Conservation (phyloP, 2,888 invertebrate genomes). For the Plemyria rubiginata region DNA sequence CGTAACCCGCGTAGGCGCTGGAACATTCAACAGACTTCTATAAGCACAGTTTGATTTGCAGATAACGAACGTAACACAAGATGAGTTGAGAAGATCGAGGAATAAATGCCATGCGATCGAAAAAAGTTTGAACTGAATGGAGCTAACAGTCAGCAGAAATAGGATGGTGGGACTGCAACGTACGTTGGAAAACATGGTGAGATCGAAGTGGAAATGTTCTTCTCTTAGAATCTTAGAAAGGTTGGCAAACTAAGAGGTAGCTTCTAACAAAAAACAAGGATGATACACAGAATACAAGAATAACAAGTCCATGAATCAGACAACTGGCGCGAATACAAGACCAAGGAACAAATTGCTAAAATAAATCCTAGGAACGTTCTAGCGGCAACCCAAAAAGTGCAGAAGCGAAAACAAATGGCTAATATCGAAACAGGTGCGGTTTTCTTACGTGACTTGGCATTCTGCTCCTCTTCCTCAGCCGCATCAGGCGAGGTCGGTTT, state of each 20-base stretch:
- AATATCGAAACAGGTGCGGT: conserved; percentile 52
- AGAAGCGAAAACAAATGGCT: conserved; percentile 53
- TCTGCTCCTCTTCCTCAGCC: conserved; percentile 53
- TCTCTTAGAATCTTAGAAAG: not conserved
- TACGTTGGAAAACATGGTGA: not conserved
- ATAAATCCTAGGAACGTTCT: conserved; percentile 34
- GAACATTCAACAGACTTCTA: conserved; percentile 27
- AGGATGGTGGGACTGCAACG: conserved; percentile 12
- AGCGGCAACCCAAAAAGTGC: conserved; percentile 53
- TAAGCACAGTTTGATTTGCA: not conserved
- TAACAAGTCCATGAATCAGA: conserved; percentile 60
- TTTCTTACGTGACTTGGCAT: conserved; percentile 72
- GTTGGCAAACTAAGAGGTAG: conserved; percentile 7
- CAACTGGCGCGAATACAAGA: conserved; percentile 52
- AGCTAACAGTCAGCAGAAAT: conserved; percentile 11
- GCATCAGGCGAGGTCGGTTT: conserved; percentile 51
- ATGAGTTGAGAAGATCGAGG: not conserved
- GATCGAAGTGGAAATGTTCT: not conserved
- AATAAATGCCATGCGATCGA: conserved; percentile 13
- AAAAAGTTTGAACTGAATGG: conserved; percentile 6
- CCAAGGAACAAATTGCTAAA: conserved; percentile 42
- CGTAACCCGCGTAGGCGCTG: conserved; percentile 77
- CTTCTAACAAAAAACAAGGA: conserved; percentile 27
- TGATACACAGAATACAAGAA: conserved; percentile 20
- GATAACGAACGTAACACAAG: not conserved